Base-by-base conservation (phyloP, 2,113 vertebrate species). In the Oplegnathus fasciatus region DNA sequence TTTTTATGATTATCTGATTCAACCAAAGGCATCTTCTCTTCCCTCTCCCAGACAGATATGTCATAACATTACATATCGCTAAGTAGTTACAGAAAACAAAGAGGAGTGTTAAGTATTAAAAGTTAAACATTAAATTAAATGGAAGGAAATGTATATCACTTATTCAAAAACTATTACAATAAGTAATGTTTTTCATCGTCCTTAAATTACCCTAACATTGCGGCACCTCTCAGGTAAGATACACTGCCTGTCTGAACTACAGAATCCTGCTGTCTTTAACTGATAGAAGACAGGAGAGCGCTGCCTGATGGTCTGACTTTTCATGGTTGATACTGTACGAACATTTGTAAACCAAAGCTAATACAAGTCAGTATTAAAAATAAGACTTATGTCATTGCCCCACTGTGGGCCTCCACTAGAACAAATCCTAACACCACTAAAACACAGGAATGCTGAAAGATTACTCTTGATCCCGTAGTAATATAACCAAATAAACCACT, bases 401-500 rank as follows among this genome's bases (percentile, higher is more conserved):
- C 48, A 7, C 32, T 22, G 26, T 50, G 83, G 90, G 66, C 82
- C 80, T 73, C 15, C 6, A 18, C 20, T 18, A 28, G 61, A 80
- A 71, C 13, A 74, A 75, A 64, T n/a, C 44, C 48, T 24, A 14
- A 64, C 37, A 67, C 60, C 24, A 26, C 74, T 60, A 65, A 66
- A 79, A 46, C 50, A 34, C 57, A 91, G 75, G 85, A 88, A 92
- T 85, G 80, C 68, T 67, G 48, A 32, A 32, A 82, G 80, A 88
- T 81, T 70, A 78, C 34, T 40, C 44, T 62, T 86, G 78, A 89
- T 82, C 78, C 82, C 58, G 13, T 55, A n/a, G 32, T 72, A 83
- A 83, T 76, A 74, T 65, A 90, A 86, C 64, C 61, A 88, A 92
- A 93, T 66, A 89, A 87, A 81, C 72, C 70, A 18, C 48, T 40